Evolutionary conservation across 2,888 invertebrate genomes (phyloP).

Genomic region (Harpagoxenus sublaevis): DNA sequence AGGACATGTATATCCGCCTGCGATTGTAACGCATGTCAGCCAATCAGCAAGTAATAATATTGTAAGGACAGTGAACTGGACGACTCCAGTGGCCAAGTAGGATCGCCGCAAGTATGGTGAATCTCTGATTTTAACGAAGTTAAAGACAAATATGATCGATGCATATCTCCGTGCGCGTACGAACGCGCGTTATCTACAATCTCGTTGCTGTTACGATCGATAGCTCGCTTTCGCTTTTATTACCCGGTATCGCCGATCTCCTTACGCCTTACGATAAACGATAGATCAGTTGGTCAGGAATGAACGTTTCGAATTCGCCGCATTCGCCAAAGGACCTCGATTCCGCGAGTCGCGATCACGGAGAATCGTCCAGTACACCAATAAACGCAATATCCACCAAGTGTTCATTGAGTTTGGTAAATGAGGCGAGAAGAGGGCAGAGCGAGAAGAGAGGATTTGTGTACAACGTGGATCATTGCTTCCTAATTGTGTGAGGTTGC

Average conservation of each 20-base stretch:
- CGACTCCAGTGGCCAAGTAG: slow-evolving; percentile 56
- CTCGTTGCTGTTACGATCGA: slow-evolving; percentile 11
- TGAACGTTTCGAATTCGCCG: slow-evolving; percentile 25
- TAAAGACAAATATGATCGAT: slow-evolving; percentile 28
- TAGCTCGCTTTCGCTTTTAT: slow-evolving; percentile 42
- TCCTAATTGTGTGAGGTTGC: slow-evolving; percentile 28
- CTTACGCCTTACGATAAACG: neutral
- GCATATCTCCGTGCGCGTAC: slow-evolving; percentile 45
- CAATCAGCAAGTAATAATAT: slow-evolving; percentile 63
- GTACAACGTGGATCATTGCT: slow-evolving; percentile 22
- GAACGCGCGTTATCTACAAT: slow-evolving; percentile 33
- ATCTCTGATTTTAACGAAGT: slow-evolving; percentile 32
- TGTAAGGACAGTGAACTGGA: slow-evolving; percentile 67
- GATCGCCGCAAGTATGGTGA: slow-evolving; percentile 39
- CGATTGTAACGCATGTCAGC: slow-evolving; percentile 60
- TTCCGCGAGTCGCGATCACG: slow-evolving; percentile 53
- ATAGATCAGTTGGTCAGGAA: slow-evolving; percentile 36
- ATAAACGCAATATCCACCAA: slow-evolving; percentile 81
- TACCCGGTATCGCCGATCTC: slow-evolving; percentile 1
- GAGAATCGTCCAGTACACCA: slow-evolving; percentile 71
- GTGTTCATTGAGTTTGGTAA: slow-evolving; percentile 81
- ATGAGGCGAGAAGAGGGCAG: slow-evolving; percentile 50
- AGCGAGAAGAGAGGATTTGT: slow-evolving; percentile 1
- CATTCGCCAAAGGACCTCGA: slow-evolving; percentile 47
- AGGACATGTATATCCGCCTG: slow-evolving; percentile 61